Conservation (phyloP, 2,113 vertebrate species). For the Sarotherodon lohbergeri region DNA sequence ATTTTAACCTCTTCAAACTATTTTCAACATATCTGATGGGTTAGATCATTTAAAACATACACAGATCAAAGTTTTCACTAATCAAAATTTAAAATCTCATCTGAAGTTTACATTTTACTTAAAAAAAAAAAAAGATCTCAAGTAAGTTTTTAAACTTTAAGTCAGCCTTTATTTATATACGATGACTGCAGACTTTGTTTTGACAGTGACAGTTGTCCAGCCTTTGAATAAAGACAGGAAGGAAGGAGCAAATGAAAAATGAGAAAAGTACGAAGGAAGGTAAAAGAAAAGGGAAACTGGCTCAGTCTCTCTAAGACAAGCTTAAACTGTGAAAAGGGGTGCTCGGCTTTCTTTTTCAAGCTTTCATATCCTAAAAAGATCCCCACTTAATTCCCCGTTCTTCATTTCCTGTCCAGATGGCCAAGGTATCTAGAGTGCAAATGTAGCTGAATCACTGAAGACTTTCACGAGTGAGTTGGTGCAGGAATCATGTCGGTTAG, state of each 20-base stretch:
- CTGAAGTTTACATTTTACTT: not conserved
- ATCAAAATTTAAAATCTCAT: not conserved
- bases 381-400: conserved; percentile 49
- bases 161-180: not conserved
- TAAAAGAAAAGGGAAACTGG: not conserved
- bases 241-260: not conserved
- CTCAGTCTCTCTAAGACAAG: not conserved
- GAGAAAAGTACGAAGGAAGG: not conserved
- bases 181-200: not conserved
- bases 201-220: not conserved
- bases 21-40: not conserved
- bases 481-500: conserved; percentile 9
- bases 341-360: conserved; percentile 16
- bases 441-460: conserved; percentile 33
- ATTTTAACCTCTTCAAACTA: not conserved
- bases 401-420: conserved; percentile 71
- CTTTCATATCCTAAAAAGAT: conserved; percentile 37
- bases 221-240: not conserved
- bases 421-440: conserved; percentile 31
- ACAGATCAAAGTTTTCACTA: not conserved
- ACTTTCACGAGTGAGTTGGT: conserved; percentile 2
- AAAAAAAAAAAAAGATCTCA: not conserved
- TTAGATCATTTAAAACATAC: not conserved
- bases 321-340: conserved; percentile 8
- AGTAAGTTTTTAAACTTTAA: not conserved